Conservation (phyloP, 2,888 invertebrate species). For the Patella caerulea region DNA sequence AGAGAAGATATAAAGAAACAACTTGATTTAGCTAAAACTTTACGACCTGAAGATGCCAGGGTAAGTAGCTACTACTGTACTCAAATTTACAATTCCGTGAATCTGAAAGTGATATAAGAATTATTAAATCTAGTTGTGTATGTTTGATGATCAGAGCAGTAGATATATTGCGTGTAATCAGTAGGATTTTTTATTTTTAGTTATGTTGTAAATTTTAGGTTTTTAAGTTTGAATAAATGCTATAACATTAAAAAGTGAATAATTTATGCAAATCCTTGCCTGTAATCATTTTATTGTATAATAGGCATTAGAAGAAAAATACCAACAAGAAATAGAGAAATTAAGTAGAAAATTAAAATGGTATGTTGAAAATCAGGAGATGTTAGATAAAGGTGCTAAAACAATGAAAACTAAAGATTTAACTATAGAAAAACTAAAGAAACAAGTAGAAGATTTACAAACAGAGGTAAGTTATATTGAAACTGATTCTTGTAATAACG, state of each 20-base stretch:
- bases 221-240: no score
- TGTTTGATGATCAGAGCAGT: no score
- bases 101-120: no score
- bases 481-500: no score
- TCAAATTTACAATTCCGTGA: no score
- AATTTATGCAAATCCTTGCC: neutral
- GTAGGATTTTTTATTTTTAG: no score
- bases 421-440: conserved; percentile 60
- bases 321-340: conserved; percentile 54
- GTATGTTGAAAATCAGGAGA: conserved; percentile 70
- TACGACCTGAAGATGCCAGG: conserved; percentile 55
- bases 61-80: conserved; percentile 34
- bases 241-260: no score
- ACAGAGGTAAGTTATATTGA: conserved; percentile 52
- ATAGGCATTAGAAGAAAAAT: conserved; percentile 55
- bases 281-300: conserved; percentile 11
- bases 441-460: conserved; percentile 59
- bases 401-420: conserved; percentile 59
- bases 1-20: conserved; percentile 50
- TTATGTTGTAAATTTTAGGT: no score
- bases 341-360: conserved; percentile 64
- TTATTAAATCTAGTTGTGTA: no score
- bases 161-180: no score
- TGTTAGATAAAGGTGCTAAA: conserved; percentile 63
- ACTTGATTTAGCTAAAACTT: conserved; percentile 47